Evolutionary conservation across 2,888 invertebrate genomes (phyloP).

Genomic region (Drosophila nigricruria): DNA sequence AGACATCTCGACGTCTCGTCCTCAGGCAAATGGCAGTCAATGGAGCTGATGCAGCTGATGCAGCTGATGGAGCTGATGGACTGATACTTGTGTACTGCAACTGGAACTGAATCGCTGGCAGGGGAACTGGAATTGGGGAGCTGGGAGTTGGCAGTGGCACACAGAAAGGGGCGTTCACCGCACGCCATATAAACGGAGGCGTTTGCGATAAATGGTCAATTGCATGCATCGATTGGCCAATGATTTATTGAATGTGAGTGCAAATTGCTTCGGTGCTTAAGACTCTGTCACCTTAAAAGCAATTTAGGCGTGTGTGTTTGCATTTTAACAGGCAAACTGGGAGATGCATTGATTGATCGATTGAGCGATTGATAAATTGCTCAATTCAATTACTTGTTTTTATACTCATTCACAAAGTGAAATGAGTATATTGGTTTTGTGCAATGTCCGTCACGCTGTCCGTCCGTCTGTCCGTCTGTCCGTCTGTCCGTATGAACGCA

Average conservation of each 20-base stretch:
- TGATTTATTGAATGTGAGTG: slow-evolving; percentile 10
- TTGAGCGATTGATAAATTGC: slow-evolving; percentile 9
- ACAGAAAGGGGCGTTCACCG: slow-evolving; percentile 25
- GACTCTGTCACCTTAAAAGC: slow-evolving; percentile 8
- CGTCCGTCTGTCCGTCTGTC: no score
- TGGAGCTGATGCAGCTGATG: neutral
- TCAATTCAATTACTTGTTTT: neutral
- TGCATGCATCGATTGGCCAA: slow-evolving; percentile 17
- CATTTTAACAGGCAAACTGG: slow-evolving; percentile 33
- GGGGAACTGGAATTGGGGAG: slow-evolving; percentile 10
- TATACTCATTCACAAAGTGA: no score
- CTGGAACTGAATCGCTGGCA: slow-evolving; percentile 13
- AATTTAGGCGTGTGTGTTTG: slow-evolving; percentile 7
- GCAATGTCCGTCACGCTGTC: no score
- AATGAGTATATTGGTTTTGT: no score
- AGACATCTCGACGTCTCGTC: slow-evolving; percentile 32
- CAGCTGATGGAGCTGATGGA: slow-evolving; percentile 3
- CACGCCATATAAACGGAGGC: slow-evolving; percentile 1
- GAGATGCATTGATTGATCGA: slow-evolving; percentile 17
- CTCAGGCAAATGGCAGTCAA: slow-evolving; percentile 29
- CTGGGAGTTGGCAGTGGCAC: slow-evolving; percentile 1
- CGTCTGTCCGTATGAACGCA: no score
- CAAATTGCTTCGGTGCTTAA: slow-evolving; percentile 8
- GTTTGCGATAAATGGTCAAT: slow-evolving; percentile 11
- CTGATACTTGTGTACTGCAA: neutral